phyloP scores from a whole-genome alignment of 1,140 invertebrate genomes.

The Drosophila funebris region DNA sequence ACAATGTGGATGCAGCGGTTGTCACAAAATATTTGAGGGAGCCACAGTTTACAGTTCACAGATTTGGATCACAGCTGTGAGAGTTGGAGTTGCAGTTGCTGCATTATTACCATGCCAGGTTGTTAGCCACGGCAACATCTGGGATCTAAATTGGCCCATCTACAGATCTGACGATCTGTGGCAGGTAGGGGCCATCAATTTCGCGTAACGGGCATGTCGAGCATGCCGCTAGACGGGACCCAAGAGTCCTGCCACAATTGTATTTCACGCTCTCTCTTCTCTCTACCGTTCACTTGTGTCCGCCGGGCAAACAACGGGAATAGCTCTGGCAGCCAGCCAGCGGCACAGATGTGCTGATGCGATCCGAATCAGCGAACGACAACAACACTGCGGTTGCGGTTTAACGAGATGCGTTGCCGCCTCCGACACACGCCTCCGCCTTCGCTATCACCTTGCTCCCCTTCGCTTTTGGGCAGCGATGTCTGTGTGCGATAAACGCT shows the following conservation, averaged over 20 bases:
- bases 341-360: slow-evolving; percentile 76
- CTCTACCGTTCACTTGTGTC: not conserved
- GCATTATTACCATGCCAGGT: slow-evolving; percentile 22
- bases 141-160: slow-evolving; percentile 70
- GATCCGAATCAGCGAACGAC: slow-evolving; percentile 56
- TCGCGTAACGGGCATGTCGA: slow-evolving; percentile 64
- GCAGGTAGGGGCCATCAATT: slow-evolving; percentile 61
- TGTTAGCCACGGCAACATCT: slow-evolving; percentile 54
- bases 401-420: slow-evolving; percentile 79
- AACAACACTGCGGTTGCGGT: slow-evolving; percentile 67
- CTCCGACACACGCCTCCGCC: slow-evolving; percentile 44
- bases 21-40: not conserved
- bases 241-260: slow-evolving; percentile 54
- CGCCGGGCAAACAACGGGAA: slow-evolving; percentile 51
- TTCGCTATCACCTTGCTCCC: not conserved
- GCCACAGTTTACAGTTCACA: slow-evolving; percentile 1
- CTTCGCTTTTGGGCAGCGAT: slow-evolving; percentile 34
- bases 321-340: slow-evolving; percentile 10
- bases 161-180: slow-evolving; percentile 21
- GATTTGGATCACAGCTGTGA: slow-evolving; percentile 57
- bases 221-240: slow-evolving; percentile 51
- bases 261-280: slow-evolving; percentile 57
- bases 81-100: slow-evolving; percentile 42
- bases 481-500: slow-evolving; percentile 62
- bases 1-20: slow-evolving; percentile 32